These are phyloP conservation scores for Meriones unguiculatus DNA, from an alignment of 2,113 vertebrate species.

Conservation along the genomic window DNA sequence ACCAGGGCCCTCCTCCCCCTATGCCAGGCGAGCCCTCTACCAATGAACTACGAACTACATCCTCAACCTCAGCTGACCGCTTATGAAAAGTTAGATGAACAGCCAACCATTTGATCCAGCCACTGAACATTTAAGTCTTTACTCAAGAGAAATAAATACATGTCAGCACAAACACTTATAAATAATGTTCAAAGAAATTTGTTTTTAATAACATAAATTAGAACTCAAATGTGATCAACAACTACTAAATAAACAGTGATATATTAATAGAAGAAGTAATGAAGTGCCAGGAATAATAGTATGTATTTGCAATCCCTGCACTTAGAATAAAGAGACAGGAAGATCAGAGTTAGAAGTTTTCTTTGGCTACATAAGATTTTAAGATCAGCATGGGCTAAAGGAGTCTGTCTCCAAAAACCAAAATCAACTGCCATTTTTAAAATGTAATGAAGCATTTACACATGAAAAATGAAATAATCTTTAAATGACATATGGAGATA, in stretches of 20 bases:
- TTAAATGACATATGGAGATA: slow-evolving; percentile 39
- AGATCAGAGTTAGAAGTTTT: background rate
- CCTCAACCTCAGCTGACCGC: background rate
- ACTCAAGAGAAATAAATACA: slow-evolving; percentile 47
- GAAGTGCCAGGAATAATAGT: background rate
- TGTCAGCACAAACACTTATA: slow-evolving; percentile 36
- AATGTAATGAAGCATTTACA: background rate
- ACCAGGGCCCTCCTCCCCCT: background rate
- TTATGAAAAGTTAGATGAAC: slow-evolving; percentile 50
- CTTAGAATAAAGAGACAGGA: background rate
- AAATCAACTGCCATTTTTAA: background rate
- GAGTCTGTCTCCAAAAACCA: background rate
- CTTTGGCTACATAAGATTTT: background rate
- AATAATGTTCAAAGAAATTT: slow-evolving; percentile 43
- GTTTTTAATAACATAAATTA: slow-evolving; percentile 47
- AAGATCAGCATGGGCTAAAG: background rate
- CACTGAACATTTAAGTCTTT: slow-evolving; percentile 18
- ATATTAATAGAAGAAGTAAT: background rate
- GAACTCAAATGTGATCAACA: slow-evolving; percentile 41
- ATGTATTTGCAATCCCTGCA: background rate
- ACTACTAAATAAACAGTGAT: slow-evolving; percentile 16
- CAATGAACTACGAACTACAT: background rate
- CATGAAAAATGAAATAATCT: slow-evolving; percentile 7
- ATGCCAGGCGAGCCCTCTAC: background rate
- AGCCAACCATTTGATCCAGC: slow-evolving; percentile 7